Evolutionary conservation across 2,113 vertebrate species (phyloP), one percentile per base, ranked within the genome.

Genomic region (Vulpes ferrilata): DNA sequence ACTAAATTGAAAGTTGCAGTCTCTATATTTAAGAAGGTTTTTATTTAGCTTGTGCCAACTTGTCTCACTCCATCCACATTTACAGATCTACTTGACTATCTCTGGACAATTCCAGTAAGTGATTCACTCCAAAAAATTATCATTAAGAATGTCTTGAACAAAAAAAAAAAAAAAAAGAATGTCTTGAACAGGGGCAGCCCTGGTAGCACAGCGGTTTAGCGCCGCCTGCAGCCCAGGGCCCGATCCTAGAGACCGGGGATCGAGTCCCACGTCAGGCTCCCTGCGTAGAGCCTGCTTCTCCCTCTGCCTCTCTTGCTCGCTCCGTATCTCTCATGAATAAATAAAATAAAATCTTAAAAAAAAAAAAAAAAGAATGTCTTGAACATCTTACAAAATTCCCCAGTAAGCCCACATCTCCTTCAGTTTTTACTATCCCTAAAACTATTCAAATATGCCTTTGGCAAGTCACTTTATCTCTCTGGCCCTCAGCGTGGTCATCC

Each of bases 371-470:
- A 69, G 25, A 62, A 23, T 15, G n/a, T 89, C 76, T 57, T 64
- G 22, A 84, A n/a, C 22, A 73, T 90, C 38, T 90, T 43, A 69
- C 32, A 86, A 74, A 71, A 81, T 80, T 93, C 35, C 90, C 65
- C 8, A 13, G 57, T 76, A 90, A 97, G 27, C 73, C 64, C 7
- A 59, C 57, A 76, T 76, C 76, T 67, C 74, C 25, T 53, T 83
- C 69, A 57, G 15, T 48, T 57, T 60, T 91, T 57, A 92, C 43
- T 83, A 88, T 62, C 82, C 76, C 87, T 96, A 62, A 83, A 84
- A 93, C 67, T 96, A 78, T 38, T 91, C 32, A 43, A 27, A 90
- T n/a, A 76, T 13, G 60, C 32, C 35, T 60, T 43, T 32, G 27
- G 51, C 73, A 51, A 74, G 57, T 83, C 53, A 79, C 7, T 86